phyloP scores from a whole-genome alignment of 1,140 invertebrate genomes.

The Penaeus japonicus region DNA sequence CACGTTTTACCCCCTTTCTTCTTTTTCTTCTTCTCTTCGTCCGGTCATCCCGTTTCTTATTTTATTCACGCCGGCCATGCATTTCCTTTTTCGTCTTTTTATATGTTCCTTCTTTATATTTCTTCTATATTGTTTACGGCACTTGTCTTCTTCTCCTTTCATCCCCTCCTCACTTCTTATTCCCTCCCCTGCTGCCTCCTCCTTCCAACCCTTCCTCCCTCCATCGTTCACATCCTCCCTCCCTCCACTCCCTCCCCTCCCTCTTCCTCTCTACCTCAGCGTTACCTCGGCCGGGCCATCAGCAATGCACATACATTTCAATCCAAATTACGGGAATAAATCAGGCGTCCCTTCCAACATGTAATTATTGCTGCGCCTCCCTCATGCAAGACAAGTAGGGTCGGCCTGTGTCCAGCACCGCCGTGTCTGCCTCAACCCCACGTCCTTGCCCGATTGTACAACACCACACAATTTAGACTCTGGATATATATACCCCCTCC shows the following conservation, averaged over 20 bases:
- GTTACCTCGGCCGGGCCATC: conserved; percentile 34
- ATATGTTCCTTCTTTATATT: too few species aligned
- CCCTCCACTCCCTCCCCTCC: background rate
- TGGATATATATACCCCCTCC: too few species aligned
- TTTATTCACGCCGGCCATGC: background rate
- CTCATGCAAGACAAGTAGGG: conserved; percentile 55
- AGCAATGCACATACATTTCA: conserved; percentile 56
- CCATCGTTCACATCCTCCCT: background rate
- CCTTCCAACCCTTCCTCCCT: background rate
- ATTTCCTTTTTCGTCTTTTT: too few species aligned
- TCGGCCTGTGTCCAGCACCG: conserved; percentile 38
- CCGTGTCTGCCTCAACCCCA: conserved; percentile 1
- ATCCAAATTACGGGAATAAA: conserved; percentile 56
- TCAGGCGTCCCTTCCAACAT: conserved; percentile 52
- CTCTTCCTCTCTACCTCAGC: conserved; percentile 15
- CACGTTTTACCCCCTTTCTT: background rate
- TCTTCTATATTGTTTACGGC: too few species aligned
- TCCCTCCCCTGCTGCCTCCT: background rate
- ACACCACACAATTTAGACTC: too few species aligned
- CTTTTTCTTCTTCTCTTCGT: background rate
- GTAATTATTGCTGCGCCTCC: conserved; percentile 53
- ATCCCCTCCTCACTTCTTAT: background rate
- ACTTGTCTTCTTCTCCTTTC: too few species aligned
- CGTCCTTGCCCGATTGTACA: background rate
- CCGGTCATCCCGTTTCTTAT: background rate